Conservation (phyloP, 2,888 invertebrate species). For the Agapostemon virescens region DNA sequence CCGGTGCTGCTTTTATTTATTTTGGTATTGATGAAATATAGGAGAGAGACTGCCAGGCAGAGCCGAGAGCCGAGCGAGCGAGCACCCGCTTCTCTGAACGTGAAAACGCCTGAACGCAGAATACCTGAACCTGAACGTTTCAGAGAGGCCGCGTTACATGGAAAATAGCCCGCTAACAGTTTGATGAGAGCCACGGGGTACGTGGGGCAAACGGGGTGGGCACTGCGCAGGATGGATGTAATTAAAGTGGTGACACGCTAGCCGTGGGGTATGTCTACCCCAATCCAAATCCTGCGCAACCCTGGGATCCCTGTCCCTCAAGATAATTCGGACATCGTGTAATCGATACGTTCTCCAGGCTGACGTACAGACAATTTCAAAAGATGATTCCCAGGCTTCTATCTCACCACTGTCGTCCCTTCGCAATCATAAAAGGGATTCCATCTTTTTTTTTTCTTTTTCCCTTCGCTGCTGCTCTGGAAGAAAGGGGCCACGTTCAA, state of each 20-base stretch:
- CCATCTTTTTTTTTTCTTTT: background rate
- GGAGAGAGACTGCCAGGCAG: slow-evolving; percentile 13
- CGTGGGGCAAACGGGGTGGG: slow-evolving; percentile 62
- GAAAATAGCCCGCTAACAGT: slow-evolving; percentile 71
- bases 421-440: slow-evolving; percentile 38
- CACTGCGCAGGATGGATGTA: slow-evolving; percentile 76
- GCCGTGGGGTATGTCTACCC: slow-evolving; percentile 76
- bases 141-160: slow-evolving; percentile 66
- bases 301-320: slow-evolving; percentile 74
- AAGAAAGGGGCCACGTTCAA: background rate
- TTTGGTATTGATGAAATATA: slow-evolving; percentile 28
- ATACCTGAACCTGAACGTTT: slow-evolving; percentile 65
- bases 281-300: slow-evolving; percentile 73
- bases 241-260: slow-evolving; percentile 79
- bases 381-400: slow-evolving; percentile 62
- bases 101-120: slow-evolving; percentile 51
- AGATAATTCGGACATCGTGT: slow-evolving; percentile 77
- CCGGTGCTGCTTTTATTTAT: slow-evolving; percentile 35
- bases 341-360: slow-evolving; percentile 74
- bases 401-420: slow-evolving; percentile 39
- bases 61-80: background rate
- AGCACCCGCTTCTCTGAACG: slow-evolving; percentile 33
- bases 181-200: slow-evolving; percentile 70
- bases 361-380: slow-evolving; percentile 71
- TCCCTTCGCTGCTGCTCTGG: background rate